Percentiles rank a stretch among this genome's conserved stretches.
These are phyloP conservation scores for Anthophora plumipes DNA, from an alignment of 2,888 invertebrate genomes.

Conservation along the genomic window DNA sequence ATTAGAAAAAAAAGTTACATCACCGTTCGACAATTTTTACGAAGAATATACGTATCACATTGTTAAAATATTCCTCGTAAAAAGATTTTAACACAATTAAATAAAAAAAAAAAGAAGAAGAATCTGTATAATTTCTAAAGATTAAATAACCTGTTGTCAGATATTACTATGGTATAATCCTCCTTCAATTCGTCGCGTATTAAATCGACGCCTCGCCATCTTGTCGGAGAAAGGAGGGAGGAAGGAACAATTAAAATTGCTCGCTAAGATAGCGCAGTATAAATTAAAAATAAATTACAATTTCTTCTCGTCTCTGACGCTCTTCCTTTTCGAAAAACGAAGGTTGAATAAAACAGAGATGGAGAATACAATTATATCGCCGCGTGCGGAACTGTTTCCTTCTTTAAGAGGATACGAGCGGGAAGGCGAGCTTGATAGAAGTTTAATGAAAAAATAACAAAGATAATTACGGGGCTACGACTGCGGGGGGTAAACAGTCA, in stretches of 20 bases:
- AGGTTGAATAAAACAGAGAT: conserved; percentile 19
- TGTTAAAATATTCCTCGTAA: no score
- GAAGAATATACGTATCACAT: no score
- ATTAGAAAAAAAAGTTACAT: no score
- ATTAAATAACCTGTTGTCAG: no score
- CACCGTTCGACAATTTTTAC: no score
- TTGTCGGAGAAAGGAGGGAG: not conserved
- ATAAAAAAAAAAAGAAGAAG: no score
- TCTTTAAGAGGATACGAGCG: conserved; percentile 36
- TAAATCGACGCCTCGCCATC: not conserved
- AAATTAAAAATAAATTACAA: conserved; percentile 77
- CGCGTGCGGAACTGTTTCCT: conserved; percentile 56
- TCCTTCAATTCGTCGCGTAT: not conserved
- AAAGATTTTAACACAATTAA: no score
- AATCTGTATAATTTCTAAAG: no score
- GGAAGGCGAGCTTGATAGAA: conserved; percentile 71
- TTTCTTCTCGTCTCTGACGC: conserved; percentile 28
- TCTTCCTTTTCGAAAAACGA: conserved; percentile 1
- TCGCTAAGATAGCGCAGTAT: conserved; percentile 76
- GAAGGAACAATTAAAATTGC: conserved; percentile 77
- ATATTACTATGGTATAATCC: conserved; percentile 2
- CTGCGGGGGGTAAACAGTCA: conserved; percentile 59
- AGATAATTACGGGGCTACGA: conserved; percentile 74
- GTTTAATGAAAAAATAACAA: conserved; percentile 80
- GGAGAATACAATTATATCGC: conserved; percentile 47